A percentile compares a stretch with the other conserved stretches of the same genome.
phyloP scores from a whole-genome alignment of 64 coral and sea anemone genomes.

The Pocillopora verrucosa region DNA sequence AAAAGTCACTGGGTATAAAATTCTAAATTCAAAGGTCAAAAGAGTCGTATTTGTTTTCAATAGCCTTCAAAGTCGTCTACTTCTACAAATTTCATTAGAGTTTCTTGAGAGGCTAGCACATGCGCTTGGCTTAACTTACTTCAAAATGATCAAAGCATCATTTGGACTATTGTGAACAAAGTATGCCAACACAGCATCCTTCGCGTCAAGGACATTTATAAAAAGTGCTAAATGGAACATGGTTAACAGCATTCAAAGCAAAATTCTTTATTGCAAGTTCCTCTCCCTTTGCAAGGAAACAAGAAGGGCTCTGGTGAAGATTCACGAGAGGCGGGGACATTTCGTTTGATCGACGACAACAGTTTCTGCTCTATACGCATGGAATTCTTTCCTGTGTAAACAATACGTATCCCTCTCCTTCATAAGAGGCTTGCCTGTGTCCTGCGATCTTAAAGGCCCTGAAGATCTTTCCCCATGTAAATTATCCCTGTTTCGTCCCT shows the following conservation, averaged over 20 bases:
- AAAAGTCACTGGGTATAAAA: too few species aligned
- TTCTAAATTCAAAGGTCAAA: too few species aligned
- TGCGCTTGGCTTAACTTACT: too few species aligned
- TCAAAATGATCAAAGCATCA: too few species aligned
- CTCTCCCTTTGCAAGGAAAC: background rate
- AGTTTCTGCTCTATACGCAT: background rate
- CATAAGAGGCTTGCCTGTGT: background rate
- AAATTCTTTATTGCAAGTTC: slow-evolving; percentile 19
- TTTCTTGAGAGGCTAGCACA: too few species aligned
- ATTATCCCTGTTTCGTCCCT: background rate
- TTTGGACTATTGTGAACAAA: too few species aligned
- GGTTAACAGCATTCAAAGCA: slow-evolving; percentile 12
- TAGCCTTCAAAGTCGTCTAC: too few species aligned
- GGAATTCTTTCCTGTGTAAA: background rate
- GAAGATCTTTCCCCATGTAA: background rate
- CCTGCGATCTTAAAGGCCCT: background rate
- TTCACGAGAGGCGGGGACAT: background rate
- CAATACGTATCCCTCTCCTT: background rate
- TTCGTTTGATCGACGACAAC: slow-evolving; percentile 8
- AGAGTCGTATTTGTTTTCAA: too few species aligned
- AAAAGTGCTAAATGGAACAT: background rate
- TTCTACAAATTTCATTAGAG: too few species aligned
- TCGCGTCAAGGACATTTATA: background rate
- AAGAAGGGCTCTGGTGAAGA: background rate
- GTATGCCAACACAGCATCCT: too few species aligned